Base-by-base conservation (phyloP, 1,140 invertebrate genomes). In the Bombus breviceps region DNA sequence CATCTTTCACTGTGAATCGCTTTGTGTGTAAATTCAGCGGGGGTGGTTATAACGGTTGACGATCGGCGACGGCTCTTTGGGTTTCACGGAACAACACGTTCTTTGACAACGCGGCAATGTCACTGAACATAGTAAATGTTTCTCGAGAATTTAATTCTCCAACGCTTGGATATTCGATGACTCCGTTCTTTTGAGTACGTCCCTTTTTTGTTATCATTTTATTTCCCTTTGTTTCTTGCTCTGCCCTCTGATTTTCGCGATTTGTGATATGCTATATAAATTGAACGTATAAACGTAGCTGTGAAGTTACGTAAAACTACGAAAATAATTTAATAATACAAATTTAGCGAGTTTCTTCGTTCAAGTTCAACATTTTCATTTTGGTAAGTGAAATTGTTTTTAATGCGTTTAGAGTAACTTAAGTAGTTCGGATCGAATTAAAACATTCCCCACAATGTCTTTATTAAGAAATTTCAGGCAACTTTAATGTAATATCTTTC, bases 1-100 rank as follows among this genome's bases (percentile, higher is more conserved):
- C 86, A 81, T 86, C 83, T 79, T 86, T 81, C 53, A 41, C 59
- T 75, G 53, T 25, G 57, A 22, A 18, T 75, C 83, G 75, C 39
- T 85, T 66, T 85, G 87, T 59, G 68, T 83, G 75, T n/a, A 79
- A 72, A 64, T 86, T 86, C 68, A 81, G 53, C 59, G 10, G 37
- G 18, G 57, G 62, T 74, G 62, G 39, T 28, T 34, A 41, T 69
- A 28, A 78, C 34, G 79, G 72, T 82, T 80, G 79, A 86, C 88
- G 68, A 86, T 84, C 82, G 64, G 41, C 37, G 53, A 59, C 39
- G 25, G 47, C n/a, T 85, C 62, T 89, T 85, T 88, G 72, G 66
- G n/a, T 41, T 74, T 59, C n/a, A 34, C 10, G 32, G 25, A 64
- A 66, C 57, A 78, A 81, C 68, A 85, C 78, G 78, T 85, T 64